phyloP scores from a whole-genome alignment of 2,797 vertebrate genomes.

The Channallabes apus region DNA sequence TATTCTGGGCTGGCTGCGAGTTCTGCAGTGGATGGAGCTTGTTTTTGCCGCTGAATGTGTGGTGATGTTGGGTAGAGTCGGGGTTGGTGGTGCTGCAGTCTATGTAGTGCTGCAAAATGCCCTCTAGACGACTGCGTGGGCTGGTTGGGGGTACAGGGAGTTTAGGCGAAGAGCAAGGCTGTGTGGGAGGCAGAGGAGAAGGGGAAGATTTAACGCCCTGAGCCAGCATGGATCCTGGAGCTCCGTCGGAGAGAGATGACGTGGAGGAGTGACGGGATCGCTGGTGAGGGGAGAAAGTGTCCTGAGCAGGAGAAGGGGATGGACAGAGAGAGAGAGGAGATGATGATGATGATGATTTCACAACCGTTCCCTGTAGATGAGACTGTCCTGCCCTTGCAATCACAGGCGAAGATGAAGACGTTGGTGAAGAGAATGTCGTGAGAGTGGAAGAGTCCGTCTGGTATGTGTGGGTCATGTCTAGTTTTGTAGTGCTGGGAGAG shows the following conservation, averaged over 20 bases:
- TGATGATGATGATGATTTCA: slow-evolving; percentile 76
- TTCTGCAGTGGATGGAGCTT: slow-evolving; percentile 58
- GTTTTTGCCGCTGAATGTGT: slow-evolving; percentile 75
- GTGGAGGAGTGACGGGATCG: slow-evolving; percentile 78
- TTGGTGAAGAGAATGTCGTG: slow-evolving; percentile 60
- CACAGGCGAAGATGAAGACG: slow-evolving; percentile 59
- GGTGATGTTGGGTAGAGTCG: slow-evolving; percentile 59
- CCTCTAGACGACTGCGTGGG: slow-evolving; percentile 78
- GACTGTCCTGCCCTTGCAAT: slow-evolving; percentile 62
- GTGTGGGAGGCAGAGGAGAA: slow-evolving; percentile 67
- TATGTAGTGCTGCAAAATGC: slow-evolving; percentile 78
- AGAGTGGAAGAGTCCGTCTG: slow-evolving; percentile 60
- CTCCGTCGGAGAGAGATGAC: slow-evolving; percentile 76
- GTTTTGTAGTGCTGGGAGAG: slow-evolving; percentile 68
- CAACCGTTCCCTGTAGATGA: slow-evolving; percentile 68
- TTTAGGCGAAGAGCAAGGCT: slow-evolving; percentile 68
- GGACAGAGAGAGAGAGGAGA: slow-evolving; percentile 70
- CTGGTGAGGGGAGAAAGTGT: slow-evolving; percentile 71
- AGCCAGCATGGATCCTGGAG: slow-evolving; percentile 62
- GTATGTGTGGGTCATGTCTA: slow-evolving; percentile 65
- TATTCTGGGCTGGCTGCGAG: slow-evolving; percentile 46
- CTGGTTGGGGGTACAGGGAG: slow-evolving; percentile 68
- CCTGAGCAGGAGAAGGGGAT: slow-evolving; percentile 62
- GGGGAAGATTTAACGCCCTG: slow-evolving; percentile 72
- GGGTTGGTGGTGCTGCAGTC: slow-evolving; percentile 72